Evolutionary conservation across 2,888 invertebrate genomes (phyloP).

Genomic region (Pristionchus maxplancki): DNA sequence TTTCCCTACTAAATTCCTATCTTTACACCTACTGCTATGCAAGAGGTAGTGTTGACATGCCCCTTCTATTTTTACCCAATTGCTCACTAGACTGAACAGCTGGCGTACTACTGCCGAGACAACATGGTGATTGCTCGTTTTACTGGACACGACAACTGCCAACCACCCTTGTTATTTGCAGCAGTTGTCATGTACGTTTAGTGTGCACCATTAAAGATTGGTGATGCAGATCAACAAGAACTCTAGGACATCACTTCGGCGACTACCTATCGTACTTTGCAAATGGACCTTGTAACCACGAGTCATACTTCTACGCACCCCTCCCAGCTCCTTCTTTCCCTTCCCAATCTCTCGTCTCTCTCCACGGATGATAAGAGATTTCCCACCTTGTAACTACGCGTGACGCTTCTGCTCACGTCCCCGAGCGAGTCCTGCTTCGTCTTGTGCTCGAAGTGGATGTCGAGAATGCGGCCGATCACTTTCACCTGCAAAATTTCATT

Average conservation of each 20-base stretch:
- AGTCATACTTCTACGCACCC: too few species aligned
- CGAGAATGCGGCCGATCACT: constrained; percentile 15
- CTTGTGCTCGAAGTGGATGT: constrained; percentile 51
- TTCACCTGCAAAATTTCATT: constrained; percentile 18
- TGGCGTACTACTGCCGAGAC: neutral
- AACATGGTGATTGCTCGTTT: neutral
- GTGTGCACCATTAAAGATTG: too few species aligned
- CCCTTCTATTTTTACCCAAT: neutral
- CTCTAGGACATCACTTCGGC: too few species aligned
- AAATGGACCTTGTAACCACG: too few species aligned
- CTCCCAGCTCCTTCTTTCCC: too few species aligned
- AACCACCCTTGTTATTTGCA: neutral
- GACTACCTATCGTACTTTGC: too few species aligned
- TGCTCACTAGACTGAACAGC: neutral
- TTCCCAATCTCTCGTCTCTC: too few species aligned
- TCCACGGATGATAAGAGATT: too few species aligned
- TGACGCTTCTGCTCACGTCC: constrained; percentile 4
- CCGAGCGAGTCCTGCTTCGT: neutral
- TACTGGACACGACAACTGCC: neutral
- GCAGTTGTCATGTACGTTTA: neutral
- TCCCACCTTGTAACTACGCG: constrained; percentile 47
- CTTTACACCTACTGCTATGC: too few species aligned
- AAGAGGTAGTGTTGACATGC: too few species aligned
- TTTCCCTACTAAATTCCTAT: too few species aligned
- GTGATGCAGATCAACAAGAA: too few species aligned